Evolutionary conservation across 2,888 invertebrate genomes (phyloP), one percentile per base, ranked within the genome.

Genomic region (Schizaphis graminum): DNA sequence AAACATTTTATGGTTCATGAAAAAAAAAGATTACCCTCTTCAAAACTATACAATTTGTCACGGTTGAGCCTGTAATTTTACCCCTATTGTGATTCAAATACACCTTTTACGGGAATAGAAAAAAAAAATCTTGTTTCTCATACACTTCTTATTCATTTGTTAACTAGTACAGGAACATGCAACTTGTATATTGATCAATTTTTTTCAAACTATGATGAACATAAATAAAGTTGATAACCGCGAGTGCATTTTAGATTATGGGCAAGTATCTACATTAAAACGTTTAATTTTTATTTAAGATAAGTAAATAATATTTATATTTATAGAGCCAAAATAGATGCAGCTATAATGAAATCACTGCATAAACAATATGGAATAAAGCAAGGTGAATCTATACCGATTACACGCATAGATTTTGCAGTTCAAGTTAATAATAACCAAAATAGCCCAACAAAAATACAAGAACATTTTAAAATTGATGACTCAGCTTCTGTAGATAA

Each of bases 41-140:
- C 11, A 91, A 91, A 49, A 57, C 85, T n/a, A 91, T 57, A 91
- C 44, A 86, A 91, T 91, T 91, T 47, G 91, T 91, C 85, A 91
- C 28, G 85, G 56, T 91, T 10, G 21, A 57, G 56, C 16, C 13
- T 84, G 44, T 84, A 21, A 28, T 91, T 77, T 53, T 28, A 91
- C 26, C 91, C 53, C 53, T 53, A 16, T 84, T 77, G 41, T 21
- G 53, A 77, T 84, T 67, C 41, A 91, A 77, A 87, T 49, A 3
- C 21, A n/a, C 21, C 21, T 77, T 77, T 35, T 35, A 77, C 35
- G 8, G 16, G 21, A 77, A 77, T 35, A 77, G 77, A 77, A 21
- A 67, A 77, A 67, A 77, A 57, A 77, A 16, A 35, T 77, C 35
- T 35, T 77, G 77, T 77, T 77, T 35, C 49, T 53, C 26, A 24